Evolutionary conservation across 1,140 invertebrate species (phyloP).

Genomic region (Macrobrachium rosenbergii): DNA sequence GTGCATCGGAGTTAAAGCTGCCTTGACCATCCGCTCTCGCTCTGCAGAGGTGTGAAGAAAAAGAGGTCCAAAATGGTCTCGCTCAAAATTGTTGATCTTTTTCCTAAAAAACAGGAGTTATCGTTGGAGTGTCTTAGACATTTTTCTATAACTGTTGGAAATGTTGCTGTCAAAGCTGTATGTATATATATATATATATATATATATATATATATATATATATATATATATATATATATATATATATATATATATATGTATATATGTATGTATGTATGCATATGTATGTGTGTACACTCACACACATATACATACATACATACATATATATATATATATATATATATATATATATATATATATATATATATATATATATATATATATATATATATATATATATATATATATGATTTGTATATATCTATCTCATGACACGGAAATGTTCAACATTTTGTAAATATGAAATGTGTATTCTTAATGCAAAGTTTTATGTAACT

Average conservation of each 20-base stretch:
- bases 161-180: no score
- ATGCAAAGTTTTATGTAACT: no score
- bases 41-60: no score
- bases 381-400: constrained; percentile 12
- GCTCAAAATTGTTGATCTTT: no score
- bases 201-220: constrained; percentile 7
- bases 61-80: no score
- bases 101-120: neutral
- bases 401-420: neutral
- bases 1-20: no score
- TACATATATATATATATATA: neutral
- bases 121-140: neutral
- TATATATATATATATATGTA: neutral
- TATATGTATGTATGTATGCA: neutral
- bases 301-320: neutral
- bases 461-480: no score
- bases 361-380: constrained; percentile 14
- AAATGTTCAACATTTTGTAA: no score
- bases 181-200: constrained; percentile 11
- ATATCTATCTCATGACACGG: neutral
- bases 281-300: neutral
- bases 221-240: neutral
- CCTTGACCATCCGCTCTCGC: no score
- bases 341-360: constrained; percentile 13
- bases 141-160: no score